Evolutionary conservation across 2,888 invertebrate genomes (phyloP).

Genomic region (Autographa gamma): DNA sequence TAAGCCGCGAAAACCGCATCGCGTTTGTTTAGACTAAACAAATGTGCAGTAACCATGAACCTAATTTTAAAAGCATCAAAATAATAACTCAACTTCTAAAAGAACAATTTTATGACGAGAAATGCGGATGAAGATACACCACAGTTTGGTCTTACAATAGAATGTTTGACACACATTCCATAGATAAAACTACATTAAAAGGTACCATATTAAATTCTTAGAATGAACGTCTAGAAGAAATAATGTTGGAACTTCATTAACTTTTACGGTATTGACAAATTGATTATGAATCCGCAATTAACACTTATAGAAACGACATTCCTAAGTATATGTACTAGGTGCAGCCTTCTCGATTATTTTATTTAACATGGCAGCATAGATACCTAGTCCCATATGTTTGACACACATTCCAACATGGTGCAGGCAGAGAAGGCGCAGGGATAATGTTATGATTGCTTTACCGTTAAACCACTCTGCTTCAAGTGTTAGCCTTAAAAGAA

Average conservation of each 20-base stretch:
- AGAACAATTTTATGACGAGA: conserved; percentile 19
- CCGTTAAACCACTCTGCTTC: conserved; percentile 65
- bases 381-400: conserved; percentile 42
- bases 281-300: conserved; percentile 33
- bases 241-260: conserved; percentile 27
- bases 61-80: conserved; percentile 29
- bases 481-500: conserved; percentile 60
- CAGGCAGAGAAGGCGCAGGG: conserved; percentile 60
- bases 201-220: conserved; percentile 10
- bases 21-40: conserved; percentile 49
- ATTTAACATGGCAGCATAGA: conserved; percentile 4
- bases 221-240: conserved; percentile 15
- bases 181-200: conserved; percentile 63
- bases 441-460: conserved; percentile 75
- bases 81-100: not conserved
- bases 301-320: conserved; percentile 15
- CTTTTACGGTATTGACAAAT: conserved; percentile 44
- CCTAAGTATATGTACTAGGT: conserved; percentile 7
- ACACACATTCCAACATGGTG: conserved; percentile 51
- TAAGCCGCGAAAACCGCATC: conserved; percentile 23
- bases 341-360: conserved; percentile 8
- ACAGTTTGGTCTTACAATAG: conserved; percentile 69
- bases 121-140: conserved; percentile 39
- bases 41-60: conserved; percentile 16
- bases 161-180: conserved; percentile 78